Conservation (phyloP, 2,797 vertebrate species). For the Rallus crepitans region DNA sequence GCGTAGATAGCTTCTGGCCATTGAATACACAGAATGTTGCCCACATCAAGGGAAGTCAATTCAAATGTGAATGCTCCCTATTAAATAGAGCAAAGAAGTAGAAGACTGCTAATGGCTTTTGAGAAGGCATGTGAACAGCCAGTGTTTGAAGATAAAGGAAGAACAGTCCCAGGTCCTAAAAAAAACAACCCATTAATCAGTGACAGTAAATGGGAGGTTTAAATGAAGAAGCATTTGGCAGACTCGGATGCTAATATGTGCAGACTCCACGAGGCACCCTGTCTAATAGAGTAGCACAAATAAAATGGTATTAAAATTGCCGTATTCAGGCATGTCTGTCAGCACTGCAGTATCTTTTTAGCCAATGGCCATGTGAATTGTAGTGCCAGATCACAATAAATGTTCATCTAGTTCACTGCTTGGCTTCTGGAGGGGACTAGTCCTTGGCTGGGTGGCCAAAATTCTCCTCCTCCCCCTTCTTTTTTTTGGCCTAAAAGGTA, state of each 20-base stretch:
- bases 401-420: not conserved
- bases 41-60: not conserved
- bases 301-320: not conserved
- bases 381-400: not conserved
- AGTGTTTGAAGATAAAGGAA: slow-evolving; percentile 3
- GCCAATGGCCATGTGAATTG: not conserved
- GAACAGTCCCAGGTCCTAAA: not conserved
- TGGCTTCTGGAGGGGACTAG: not conserved
- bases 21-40: not conserved
- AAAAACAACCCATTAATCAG: not conserved
- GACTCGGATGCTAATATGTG: not conserved
- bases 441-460: not conserved
- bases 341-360: not conserved
- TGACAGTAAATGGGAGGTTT: not conserved
- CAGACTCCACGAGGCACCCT: not conserved
- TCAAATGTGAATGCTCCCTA: not conserved
- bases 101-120: not conserved
- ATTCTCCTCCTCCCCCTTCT: not conserved
- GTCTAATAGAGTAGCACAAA: not conserved
- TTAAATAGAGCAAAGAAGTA: not conserved
- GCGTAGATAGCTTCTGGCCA: not conserved
- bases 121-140: not conserved
- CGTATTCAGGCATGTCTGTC: not conserved
- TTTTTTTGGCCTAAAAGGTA: not conserved
- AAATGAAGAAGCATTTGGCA: not conserved